Base-by-base conservation (phyloP, 1,140 invertebrate species). In the Batillaria attramentaria region DNA sequence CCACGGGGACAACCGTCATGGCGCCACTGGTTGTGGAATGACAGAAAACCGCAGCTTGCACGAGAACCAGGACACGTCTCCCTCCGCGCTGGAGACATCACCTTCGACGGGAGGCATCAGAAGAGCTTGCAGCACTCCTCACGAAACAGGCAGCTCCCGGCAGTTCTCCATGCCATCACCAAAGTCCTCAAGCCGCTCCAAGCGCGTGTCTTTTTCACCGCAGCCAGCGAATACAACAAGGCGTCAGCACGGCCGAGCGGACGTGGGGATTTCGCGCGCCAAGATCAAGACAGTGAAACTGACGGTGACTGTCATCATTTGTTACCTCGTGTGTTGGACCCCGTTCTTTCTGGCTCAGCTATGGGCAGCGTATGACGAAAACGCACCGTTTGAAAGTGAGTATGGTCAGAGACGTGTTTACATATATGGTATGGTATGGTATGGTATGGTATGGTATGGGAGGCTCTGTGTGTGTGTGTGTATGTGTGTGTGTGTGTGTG, bases 221-320 rank as follows among this genome's bases (percentile, higher is more conserved):
- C n/a, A n/a, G n/a, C n/a, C n/a, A n/a, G n/a, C n/a, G n/a, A n/a
- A n/a, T n/a, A n/a, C n/a, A n/a, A n/a, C n/a, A 37, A 13, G 28
- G 62, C 28, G 28, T 5, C 6, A 8, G 33, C 28, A 42, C 16
- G 46, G 28, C 31, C 33, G 41, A 46, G 33, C 16, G 50, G 50
- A 62, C 20, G 54, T 68, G 39, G 81, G 87, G 5, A 84, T 87
- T 20, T 86, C 85, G 5, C 69, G 83, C 50, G 85, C 87, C 20
- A 95, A 95, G 89, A 93, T 96, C 79, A 95, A 95, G 87, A 95
- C 95, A 0, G 92, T 96, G 2, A 95, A 95, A 82, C 93, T 96
- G 83, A 96, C 95, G 0, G 89, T 96, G 33, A 93, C 94, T 0
- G 95, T 96, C 33, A 94, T 96, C 74, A 84, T 92, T 57, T 94